Evolutionary conservation across 92 coral and sea anemone species (phyloP), one percentile per base, ranked within the genome.

Genomic region (Muricea muricata): DNA sequence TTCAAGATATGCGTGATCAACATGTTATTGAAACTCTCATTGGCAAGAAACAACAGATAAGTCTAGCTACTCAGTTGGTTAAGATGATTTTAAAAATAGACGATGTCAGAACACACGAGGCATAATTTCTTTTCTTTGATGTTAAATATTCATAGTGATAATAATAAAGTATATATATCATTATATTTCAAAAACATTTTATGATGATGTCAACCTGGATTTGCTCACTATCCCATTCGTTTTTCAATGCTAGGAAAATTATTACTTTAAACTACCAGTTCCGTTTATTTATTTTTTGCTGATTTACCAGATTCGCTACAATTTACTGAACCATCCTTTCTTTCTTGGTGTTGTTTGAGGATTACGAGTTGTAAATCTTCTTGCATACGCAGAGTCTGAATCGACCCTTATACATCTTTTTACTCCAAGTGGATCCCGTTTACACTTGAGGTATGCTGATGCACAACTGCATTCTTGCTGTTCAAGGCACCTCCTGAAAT

Each of bases 51-150:
- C 99, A 96, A 54, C 99, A 96, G 74, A 94, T 96, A 41, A 96
- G 97, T 81, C 79, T 96, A 21, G 99, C 99, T 0, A 96, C 99
- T 6, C 99, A 96, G 41, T 90, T 96, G 60, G 99, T 96, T 32
- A 96, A 96, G 89, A 96, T 96, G 99, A 96, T 96, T 47, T 89
- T 96, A 73, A 96, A 96, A 75, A 96, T 96, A 34, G 99, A 96
- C 68, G 99, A 96, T 85, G 94, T 96, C 37, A 87, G 99, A 83
- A 91, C 87, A 9, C 95, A 96, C 70, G 95, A 88, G 39, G 92
- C 81, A 39, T 70, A 47, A 48, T 69, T 46, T 7, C 0, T 39
- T 70, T 24, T 21, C 37, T 1, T 74, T 76, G 34, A 47, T 78
- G 71, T 56, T 15, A 76, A 52, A 52, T 76, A 58, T 33, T 78